Evolutionary conservation across 2,888 invertebrate genomes (phyloP).

Genomic region (Disparrhopalites patrizii): DNA sequence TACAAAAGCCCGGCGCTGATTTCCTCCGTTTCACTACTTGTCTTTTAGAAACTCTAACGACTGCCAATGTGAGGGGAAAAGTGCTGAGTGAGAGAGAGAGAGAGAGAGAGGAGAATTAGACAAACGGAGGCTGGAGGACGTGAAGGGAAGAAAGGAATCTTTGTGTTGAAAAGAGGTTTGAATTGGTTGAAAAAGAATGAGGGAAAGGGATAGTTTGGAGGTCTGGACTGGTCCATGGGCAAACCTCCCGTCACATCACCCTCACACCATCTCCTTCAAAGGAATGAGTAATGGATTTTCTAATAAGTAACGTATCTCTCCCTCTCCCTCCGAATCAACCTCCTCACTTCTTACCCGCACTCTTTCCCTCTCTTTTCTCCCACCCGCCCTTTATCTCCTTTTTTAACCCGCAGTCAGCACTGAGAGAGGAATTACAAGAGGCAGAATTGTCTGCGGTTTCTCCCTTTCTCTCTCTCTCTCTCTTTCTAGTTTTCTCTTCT

Average conservation of each 20-base stretch:
- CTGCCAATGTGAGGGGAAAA: too few relatives aligned
- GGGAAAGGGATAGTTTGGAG: too few relatives aligned
- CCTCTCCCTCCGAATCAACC: background rate
- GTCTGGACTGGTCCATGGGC: too few relatives aligned
- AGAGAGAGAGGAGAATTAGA: background rate
- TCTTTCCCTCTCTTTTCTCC: too few relatives aligned
- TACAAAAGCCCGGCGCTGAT: background rate
- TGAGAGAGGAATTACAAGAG: background rate
- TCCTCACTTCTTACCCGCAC: too few relatives aligned
- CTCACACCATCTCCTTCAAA: background rate
- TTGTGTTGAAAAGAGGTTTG: background rate
- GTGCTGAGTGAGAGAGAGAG: background rate
- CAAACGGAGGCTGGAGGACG: background rate
- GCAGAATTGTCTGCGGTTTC: background rate
- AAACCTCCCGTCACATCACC: constrained; percentile 5
- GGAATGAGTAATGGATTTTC: background rate
- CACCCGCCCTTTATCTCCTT: too few relatives aligned
- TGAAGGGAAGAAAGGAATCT: background rate
- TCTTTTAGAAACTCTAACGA: background rate
- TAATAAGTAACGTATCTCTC: constrained; percentile 2
- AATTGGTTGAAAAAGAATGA: too few relatives aligned
- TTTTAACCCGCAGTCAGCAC: too few relatives aligned
- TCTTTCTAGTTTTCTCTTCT: background rate
- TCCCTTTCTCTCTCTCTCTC: background rate
- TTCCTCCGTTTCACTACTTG: background rate